Evolutionary conservation across 2,888 invertebrate species (phyloP), one percentile per base, ranked within the genome.

Genomic region (Dendrolimus houi): DNA sequence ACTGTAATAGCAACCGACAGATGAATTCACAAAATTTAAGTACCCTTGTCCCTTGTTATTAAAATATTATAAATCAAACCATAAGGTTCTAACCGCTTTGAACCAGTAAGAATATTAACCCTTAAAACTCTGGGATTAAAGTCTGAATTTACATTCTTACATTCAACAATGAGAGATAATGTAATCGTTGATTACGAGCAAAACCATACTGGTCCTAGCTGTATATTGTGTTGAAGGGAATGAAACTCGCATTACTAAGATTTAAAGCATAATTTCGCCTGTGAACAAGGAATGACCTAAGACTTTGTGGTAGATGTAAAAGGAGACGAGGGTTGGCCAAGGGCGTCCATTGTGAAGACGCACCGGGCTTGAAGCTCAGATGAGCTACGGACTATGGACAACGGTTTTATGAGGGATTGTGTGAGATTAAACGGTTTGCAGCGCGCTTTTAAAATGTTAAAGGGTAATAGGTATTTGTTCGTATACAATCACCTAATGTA

Each of bases 341-440:
- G 88, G 88, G 72, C 88, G 74, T 63, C 66, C 72, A 83, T 86
- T 87, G 85, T 87, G 70, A 68, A 75, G 75, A 80, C 75, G 79
- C 81, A 79, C 76, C 69, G 53, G 29, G 55, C 42, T 47, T 55
- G 52, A 47, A 47, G 47, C 52, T 17, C 52, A 13, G 56, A 57
- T 55, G 56, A 56, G 55, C 55, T 53, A 53, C 53, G 54, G 53
- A 14, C 56, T 53, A 29, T 29, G 29, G 29, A 29, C 47, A 47
- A 55, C 41, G 40, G 52, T 47, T 52, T 55, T 56, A 54, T 10
- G 54, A 54, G 55, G 40, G 42, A 52, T 13, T 55, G 40, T 47
- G 41, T 40, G 14, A 41, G 56, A 56, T 56, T 53, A 54, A 47
- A 47, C 47, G 47, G 47, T 12, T 47, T 47, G 47, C 47, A 12